Percentiles rank a stretch among this genome's conserved stretches.
phyloP scores from a whole-genome alignment of 2,888 invertebrate genomes.

The Busseola fusca region DNA sequence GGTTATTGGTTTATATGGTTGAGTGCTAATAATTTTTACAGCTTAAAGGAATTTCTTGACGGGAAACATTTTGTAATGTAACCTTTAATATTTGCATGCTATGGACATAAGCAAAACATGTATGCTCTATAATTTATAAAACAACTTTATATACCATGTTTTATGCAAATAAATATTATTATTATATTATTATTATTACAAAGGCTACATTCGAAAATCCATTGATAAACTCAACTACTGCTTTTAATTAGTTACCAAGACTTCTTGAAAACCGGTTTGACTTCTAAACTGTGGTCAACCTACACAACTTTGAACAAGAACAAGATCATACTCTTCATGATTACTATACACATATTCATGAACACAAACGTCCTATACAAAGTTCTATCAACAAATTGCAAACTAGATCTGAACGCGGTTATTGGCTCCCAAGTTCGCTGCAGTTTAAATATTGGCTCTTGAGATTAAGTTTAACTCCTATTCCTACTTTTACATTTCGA shows the following conservation, averaged over 20 bases:
- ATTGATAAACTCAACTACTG: background rate
- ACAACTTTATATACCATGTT: too few species aligned
- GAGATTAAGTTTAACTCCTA: slow-evolving; percentile 52
- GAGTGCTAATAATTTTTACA: too few species aligned
- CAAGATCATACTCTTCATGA: slow-evolving; percentile 8
- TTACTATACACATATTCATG: slow-evolving; percentile 39
- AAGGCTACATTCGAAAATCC: background rate
- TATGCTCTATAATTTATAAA: too few species aligned
- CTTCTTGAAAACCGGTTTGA: slow-evolving; percentile 2
- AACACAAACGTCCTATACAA: slow-evolving; percentile 16
- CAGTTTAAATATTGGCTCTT: slow-evolving; percentile 60
- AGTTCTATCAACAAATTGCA: slow-evolving; percentile 40
- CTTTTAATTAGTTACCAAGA: slow-evolving; percentile 19
- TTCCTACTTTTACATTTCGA: slow-evolving; percentile 27
- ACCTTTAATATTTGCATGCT: too few species aligned
- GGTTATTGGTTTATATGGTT: too few species aligned
- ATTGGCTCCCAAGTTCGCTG: slow-evolving; percentile 49
- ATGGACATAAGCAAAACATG: too few species aligned
- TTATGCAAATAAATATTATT: too few species aligned
- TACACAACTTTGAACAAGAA: slow-evolving; percentile 19
- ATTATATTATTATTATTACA: too few species aligned
- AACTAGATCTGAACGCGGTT: slow-evolving; percentile 51
- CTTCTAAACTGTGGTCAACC: slow-evolving; percentile 23
- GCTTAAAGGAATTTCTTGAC: too few species aligned
- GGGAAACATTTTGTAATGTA: too few species aligned